Percentiles rank a stretch among this genome's conserved stretches.
These are phyloP conservation scores for Solenopsis fugax DNA, from an alignment of 1,140 invertebrate species.

Conservation along the genomic window DNA sequence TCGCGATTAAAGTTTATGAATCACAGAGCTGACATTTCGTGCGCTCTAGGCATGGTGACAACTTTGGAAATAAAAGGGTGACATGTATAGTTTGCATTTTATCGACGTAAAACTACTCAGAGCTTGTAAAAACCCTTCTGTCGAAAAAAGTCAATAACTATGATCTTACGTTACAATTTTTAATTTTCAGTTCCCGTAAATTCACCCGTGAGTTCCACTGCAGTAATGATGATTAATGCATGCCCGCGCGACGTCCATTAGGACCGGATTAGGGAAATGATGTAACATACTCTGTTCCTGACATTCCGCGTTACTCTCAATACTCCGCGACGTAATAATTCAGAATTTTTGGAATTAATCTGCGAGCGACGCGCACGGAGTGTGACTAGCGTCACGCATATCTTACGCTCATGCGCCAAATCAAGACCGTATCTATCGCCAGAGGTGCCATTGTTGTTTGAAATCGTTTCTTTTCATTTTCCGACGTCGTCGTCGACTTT, in stretches of 20 bases:
- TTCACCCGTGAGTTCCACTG: background rate
- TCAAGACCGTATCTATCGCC: conserved; percentile 4
- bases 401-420: conserved; percentile 41
- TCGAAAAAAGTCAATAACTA: background rate
- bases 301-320: conserved; percentile 17
- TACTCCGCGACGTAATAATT: conserved; percentile 33
- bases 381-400: conserved; percentile 14
- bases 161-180: background rate
- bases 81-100: background rate
- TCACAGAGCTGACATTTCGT: too few species aligned
- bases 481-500: background rate
- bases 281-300: background rate
- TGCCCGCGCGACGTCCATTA: conserved; percentile 9
- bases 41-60: too few species aligned
- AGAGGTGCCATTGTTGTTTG: background rate
- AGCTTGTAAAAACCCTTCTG: background rate
- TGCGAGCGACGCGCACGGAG: background rate
- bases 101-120: background rate
- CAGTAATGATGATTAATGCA: conserved; percentile 37
- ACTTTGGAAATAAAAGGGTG: background rate
- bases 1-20: too few species aligned
- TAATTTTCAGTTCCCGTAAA: background rate
- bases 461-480: background rate
- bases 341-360: conserved; percentile 53
- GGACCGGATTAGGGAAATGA: conserved; percentile 14